Base-by-base conservation (phyloP, 2,797 vertebrate genomes). In the Danionella dracula region DNA sequence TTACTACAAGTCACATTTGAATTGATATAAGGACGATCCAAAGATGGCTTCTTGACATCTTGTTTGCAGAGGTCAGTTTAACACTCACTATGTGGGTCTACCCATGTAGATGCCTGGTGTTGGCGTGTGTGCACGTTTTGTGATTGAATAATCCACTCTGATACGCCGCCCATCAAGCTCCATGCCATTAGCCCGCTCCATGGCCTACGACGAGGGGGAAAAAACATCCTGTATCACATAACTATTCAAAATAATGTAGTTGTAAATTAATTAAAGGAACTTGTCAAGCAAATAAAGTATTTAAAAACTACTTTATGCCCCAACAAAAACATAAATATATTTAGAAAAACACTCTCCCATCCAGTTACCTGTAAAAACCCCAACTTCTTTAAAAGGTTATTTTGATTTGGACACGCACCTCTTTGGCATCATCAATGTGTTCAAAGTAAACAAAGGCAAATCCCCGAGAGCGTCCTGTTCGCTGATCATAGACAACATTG, bases 21-120 rank as follows among this genome's bases (percentile, higher is more conserved):
- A 56, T 4, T 38, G 20, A n/a, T n/a, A n/a, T 38, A 8, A 48
- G 16, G 11, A 9, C 8, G 40, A 44, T 8, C 37, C 12, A 17
- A 29, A 10, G 4, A 7, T 13, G n/a, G 23, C 27, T 8, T 4
- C 17, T 45, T 11, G 2, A 4, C 8, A 62, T 10, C 23, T 8
- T 27, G 5, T 53, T 37, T 46, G 27, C 48, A 50, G 12, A 29
- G 11, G n/a, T 9, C 10, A 2, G 4, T 32, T 4, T 12, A 38
- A 19, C 35, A 81, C 94, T 93, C 88, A 95, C 94, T 93, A 92
- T 51, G 93, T 94, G 71, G 93, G 93, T 49, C 91, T 87, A 71
- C 93, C 94, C 95, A 96, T 96, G 82, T 96, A 96, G 77, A 98
- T 95, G 81, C 94, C 94, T 17, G 94, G 94, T 8, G 94, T 98